Evolutionary conservation across 2,113 vertebrate genomes (phyloP), one percentile per base, ranked within the genome.

Genomic region (Phainopepla nitens): DNA sequence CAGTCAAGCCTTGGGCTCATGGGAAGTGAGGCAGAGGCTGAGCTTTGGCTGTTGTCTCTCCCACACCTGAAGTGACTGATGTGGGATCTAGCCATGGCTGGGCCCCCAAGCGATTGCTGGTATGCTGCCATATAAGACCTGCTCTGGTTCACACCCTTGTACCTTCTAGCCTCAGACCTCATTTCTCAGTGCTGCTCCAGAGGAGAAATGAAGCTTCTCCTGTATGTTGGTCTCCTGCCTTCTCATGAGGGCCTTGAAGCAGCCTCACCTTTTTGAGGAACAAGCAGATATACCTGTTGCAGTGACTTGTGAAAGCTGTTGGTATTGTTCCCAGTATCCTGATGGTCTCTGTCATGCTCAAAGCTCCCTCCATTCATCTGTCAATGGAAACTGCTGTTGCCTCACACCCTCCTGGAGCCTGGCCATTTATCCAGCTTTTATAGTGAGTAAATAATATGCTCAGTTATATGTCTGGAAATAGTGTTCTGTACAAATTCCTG

Each of bases 401-500:
- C 77, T 93, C 80, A 68, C 82, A 57, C 76, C 76, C 69, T 92
- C 60, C 88, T 90, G 86, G 88, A 96, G 88, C 84, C 65, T 75
- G 65, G 90, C 96, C 94, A 92, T 96, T 96, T 89, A 95, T 90
- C 80, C 17, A 8, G 88, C 93, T 90, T 94, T 97, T 96, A 96
- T 75, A 57, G 93, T 42, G 88, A 95, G 93, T 96, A 97, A 97
- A 97, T 96, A 96, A 93, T 95, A 92, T 64, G 76, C 93, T 96
- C 92, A 49, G 92, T 94, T 97, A 92, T 90, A 92, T 76, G 93
- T 75, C 96, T 95, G 93, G 93, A 96, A 95, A 94, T 90, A 93
- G 94, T 88, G 92, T 96, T 96, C 94, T 93, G 94, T 95, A 94
- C 88, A 96, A 95, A 87, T 95, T 96, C 93, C 92, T 96, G 39